phyloP scores from a whole-genome alignment of 2,888 invertebrate genomes.

The Drosophila tanythrix region DNA sequence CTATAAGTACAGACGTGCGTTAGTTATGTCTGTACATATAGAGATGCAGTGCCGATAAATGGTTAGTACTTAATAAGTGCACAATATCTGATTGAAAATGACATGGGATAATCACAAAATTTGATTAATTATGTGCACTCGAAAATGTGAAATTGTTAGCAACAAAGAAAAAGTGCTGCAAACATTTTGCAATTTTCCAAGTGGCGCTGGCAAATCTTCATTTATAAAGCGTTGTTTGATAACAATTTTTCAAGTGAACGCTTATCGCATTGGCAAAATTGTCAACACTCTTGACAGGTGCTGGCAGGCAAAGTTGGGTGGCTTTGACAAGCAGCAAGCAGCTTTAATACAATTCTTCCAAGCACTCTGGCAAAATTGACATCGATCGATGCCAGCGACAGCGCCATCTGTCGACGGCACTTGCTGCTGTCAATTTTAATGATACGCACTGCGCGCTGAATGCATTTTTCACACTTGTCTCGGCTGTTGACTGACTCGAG shows the following conservation, averaged over 20 bases:
- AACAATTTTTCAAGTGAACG: conserved; percentile 59
- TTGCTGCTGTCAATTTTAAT: conserved; percentile 73
- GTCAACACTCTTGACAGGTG: conserved; percentile 60
- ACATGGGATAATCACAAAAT: conserved; percentile 2
- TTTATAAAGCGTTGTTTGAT: conserved; percentile 44
- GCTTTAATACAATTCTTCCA: conserved; percentile 33
- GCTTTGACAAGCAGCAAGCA: conserved; percentile 46
- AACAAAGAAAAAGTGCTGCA: conserved; percentile 43
- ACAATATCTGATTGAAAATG: conserved; percentile 1
- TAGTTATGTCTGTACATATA: background rate
- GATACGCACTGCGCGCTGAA: conserved; percentile 49
- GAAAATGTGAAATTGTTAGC: conserved; percentile 24
- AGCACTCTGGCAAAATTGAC: conserved; percentile 29
- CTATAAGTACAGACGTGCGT: background rate
- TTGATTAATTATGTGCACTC: conserved; percentile 30
- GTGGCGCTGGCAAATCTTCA: conserved; percentile 35
- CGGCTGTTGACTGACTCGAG: conserved; percentile 30
- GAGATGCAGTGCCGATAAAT: background rate
- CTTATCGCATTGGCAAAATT: conserved; percentile 70
- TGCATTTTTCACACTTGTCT: conserved; percentile 45
- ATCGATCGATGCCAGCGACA: conserved; percentile 50
- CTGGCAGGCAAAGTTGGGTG: conserved; percentile 2
- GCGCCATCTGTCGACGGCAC: conserved; percentile 62
- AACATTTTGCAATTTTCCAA: conserved; percentile 42
- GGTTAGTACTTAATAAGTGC: background rate